Evolutionary conservation across 1,140 invertebrate genomes (phyloP).

Genomic region (Homarus americanus): DNA sequence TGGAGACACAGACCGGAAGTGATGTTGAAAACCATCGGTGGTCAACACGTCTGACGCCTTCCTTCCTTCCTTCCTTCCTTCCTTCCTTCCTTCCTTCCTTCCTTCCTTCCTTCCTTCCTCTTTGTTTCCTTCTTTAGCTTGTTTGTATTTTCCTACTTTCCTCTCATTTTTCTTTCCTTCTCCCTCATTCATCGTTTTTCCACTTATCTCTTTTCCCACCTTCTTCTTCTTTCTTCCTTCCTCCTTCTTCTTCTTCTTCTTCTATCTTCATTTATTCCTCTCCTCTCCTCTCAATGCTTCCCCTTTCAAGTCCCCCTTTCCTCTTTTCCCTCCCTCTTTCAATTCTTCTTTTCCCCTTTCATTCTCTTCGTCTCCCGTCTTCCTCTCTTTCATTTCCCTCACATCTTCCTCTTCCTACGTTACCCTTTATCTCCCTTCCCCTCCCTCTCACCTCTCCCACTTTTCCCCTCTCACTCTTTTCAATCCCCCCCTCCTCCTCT

Average conservation of each 20-base stretch:
- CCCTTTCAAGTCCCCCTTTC: not conserved
- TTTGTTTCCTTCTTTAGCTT: not conserved
- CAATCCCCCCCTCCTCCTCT: too few relatives aligned
- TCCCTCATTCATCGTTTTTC: too few relatives aligned
- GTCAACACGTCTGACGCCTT: not conserved
- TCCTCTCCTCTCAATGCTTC: constrained; percentile 8
- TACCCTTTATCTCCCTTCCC: too few relatives aligned
- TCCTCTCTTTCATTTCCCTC: too few relatives aligned
- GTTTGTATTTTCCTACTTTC: not conserved
- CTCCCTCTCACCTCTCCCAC: too few relatives aligned
- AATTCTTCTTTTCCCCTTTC: not conserved
- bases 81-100: too few relatives aligned
- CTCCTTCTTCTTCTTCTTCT: not conserved
- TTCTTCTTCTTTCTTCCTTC: not conserved
- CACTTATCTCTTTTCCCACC: too few relatives aligned
- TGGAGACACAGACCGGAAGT: not conserved
- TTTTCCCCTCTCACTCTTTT: too few relatives aligned
- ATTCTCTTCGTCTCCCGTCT: too few relatives aligned
- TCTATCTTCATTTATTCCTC: constrained; percentile 9
- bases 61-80: too few relatives aligned
- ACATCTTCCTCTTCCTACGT: too few relatives aligned
- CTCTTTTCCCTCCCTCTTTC: constrained; percentile 1
- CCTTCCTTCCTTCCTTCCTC: not conserved
- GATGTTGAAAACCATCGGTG: not conserved
- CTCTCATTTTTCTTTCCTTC: too few relatives aligned